Conservation (phyloP, 2,888 invertebrate genomes). For the Busseola fusca region DNA sequence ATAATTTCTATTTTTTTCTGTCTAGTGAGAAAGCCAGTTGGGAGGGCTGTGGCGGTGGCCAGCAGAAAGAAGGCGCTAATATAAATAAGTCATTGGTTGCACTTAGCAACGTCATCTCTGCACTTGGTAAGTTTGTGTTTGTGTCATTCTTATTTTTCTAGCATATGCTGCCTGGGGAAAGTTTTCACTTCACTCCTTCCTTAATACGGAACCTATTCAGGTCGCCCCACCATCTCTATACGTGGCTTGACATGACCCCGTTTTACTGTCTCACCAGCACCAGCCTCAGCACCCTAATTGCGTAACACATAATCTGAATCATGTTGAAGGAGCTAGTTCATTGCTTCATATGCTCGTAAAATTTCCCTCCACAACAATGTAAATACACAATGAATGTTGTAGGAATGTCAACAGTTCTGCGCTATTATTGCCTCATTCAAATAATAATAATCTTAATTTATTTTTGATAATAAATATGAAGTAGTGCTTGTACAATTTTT, state of each 20-base stretch:
- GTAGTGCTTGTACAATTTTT: neutral
- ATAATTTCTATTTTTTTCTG: neutral
- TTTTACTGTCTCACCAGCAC: neutral
- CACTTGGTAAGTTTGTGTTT: slow-evolving; percentile 89
- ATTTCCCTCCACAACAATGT: neutral
- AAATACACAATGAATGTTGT: neutral
- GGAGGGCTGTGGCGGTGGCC: slow-evolving; percentile 92
- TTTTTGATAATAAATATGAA: neutral
- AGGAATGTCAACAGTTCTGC: neutral
- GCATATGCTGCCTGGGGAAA: neutral
- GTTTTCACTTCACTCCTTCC: neutral
- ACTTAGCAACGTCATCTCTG: slow-evolving; percentile 94
- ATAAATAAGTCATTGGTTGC: slow-evolving; percentile 95
- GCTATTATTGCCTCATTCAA: neutral
- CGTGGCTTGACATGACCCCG: neutral
- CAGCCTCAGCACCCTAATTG: neutral
- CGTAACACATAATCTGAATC: neutral
- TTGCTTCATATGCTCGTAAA: neutral
- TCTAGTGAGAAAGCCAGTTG: slow-evolving; percentile 91
- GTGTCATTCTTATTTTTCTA: neutral
- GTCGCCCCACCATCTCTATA: neutral
- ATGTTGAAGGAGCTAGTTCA: neutral
- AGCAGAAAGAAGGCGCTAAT: slow-evolving; percentile 91
- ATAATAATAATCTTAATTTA: neutral
- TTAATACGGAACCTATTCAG: neutral